Evolutionary conservation across 2,888 invertebrate genomes (phyloP).

Genomic region (Lordiphosa fenestrarum): DNA sequence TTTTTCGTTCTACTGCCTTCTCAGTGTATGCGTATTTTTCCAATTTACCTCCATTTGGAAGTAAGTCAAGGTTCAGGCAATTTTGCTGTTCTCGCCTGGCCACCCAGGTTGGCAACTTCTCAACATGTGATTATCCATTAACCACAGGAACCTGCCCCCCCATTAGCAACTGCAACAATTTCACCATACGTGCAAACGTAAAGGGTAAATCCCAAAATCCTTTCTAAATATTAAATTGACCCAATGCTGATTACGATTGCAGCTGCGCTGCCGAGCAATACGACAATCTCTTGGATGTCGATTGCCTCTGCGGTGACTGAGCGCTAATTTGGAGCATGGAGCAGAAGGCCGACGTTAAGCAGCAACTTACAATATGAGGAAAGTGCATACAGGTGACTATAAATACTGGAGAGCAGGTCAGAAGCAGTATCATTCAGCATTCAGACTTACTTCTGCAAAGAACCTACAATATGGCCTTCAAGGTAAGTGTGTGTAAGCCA

Average conservation of each 20-base stretch:
- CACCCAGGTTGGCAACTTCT: constrained; percentile 1
- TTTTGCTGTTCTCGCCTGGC: not conserved
- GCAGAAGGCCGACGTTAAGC: constrained; percentile 69
- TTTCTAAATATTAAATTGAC: constrained; percentile 59
- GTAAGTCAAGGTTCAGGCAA: not conserved
- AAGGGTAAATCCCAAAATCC: constrained; percentile 59
- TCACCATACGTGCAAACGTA: constrained; percentile 18
- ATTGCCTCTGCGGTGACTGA: constrained; percentile 55
- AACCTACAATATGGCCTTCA: constrained; percentile 57
- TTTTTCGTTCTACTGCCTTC: too few relatives aligned
- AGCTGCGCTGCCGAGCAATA: constrained; percentile 12
- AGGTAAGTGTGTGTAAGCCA: constrained; percentile 33
- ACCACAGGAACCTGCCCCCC: constrained; percentile 15
- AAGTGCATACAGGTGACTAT: constrained; percentile 53
- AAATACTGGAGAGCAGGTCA: constrained; percentile 49
- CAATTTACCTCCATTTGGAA: too few relatives aligned
- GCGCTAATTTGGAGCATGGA: constrained; percentile 72
- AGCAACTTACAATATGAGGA: constrained; percentile 55
- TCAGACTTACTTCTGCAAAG: constrained; percentile 47
- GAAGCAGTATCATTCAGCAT: constrained; percentile 62
- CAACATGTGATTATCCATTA: too few relatives aligned
- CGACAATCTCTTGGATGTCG: constrained; percentile 58
- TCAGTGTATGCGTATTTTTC: too few relatives aligned
- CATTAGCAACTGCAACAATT: constrained; percentile 30
- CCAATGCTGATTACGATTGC: constrained; percentile 36